Evolutionary conservation across 2,797 vertebrate species (phyloP).

Genomic region (Discoglossus pictus): DNA sequence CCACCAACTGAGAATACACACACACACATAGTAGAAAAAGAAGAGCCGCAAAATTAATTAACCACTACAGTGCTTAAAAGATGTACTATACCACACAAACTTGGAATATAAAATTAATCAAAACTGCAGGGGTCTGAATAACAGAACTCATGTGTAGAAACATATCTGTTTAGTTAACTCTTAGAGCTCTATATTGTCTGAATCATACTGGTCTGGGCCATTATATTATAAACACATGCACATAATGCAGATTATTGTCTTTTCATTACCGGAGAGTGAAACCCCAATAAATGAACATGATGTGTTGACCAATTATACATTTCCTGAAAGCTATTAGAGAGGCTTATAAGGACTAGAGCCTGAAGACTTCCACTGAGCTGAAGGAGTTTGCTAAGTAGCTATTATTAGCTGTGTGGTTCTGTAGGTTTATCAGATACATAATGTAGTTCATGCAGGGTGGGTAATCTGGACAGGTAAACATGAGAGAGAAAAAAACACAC

Average conservation of each 20-base stretch:
- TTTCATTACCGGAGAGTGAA: background rate
- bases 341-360: background rate
- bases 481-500: too few relatives aligned
- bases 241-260: background rate
- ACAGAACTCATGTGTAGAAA: slow-evolving; percentile 27
- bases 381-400: background rate
- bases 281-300: background rate
- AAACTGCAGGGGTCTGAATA: slow-evolving; percentile 12
- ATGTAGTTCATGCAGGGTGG: too few relatives aligned
- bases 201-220: background rate
- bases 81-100: background rate
- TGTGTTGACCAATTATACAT: background rate
- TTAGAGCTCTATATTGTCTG: background rate
- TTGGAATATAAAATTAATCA: slow-evolving; percentile 12
- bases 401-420: background rate
- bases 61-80: slow-evolving; percentile 4
- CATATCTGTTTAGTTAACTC: slow-evolving; percentile 19
- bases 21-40: slow-evolving; percentile 2
- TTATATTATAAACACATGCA: background rate
- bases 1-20: slow-evolving; percentile 22
- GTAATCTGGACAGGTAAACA: too few relatives aligned
- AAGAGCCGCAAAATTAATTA: slow-evolving; percentile 25
- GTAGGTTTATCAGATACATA: too few relatives aligned
- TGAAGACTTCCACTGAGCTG: background rate
- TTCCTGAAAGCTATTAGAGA: background rate